A percentile compares a stretch with the other conserved stretches of the same genome.
Conservation (phyloP, 2,797 vertebrate genomes). For the Hephaestus fuliginosus region DNA sequence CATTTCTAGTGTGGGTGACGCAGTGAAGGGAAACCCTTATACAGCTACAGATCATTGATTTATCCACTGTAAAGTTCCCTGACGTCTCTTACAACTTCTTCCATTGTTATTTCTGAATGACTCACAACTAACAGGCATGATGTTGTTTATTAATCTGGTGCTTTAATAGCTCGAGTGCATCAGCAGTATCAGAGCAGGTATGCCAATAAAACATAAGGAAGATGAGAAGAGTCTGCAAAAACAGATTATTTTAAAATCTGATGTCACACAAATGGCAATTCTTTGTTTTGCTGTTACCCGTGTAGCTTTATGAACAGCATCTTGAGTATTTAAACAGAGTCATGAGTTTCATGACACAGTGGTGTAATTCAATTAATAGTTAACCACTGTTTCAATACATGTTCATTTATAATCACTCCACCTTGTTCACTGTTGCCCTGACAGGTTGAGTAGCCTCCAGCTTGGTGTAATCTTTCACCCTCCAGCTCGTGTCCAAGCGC, state of each 20-base stretch:
- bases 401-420: neutral
- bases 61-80: neutral
- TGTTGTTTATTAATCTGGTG: neutral
- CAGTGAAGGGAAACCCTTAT: neutral
- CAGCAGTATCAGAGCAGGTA: neutral
- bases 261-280: neutral
- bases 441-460: neutral
- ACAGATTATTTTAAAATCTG: neutral
- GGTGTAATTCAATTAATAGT: conserved; percentile 23
- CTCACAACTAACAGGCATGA: neutral
- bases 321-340: too few relatives aligned
- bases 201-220: neutral
- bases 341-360: neutral
- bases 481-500: too few relatives aligned
- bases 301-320: neutral
- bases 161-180: neutral
- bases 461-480: neutral
- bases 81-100: neutral
- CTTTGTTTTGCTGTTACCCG: neutral
- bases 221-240: neutral
- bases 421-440: neutral
- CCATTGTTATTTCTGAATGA: conserved; percentile 2
- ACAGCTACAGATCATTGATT: neutral
- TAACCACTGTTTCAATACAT: conserved; percentile 29
- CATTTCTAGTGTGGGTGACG: neutral